Evolutionary conservation across 2,797 vertebrate genomes (phyloP), one percentile per base, ranked within the genome.

Genomic region (Cossypha heuglini): DNA sequence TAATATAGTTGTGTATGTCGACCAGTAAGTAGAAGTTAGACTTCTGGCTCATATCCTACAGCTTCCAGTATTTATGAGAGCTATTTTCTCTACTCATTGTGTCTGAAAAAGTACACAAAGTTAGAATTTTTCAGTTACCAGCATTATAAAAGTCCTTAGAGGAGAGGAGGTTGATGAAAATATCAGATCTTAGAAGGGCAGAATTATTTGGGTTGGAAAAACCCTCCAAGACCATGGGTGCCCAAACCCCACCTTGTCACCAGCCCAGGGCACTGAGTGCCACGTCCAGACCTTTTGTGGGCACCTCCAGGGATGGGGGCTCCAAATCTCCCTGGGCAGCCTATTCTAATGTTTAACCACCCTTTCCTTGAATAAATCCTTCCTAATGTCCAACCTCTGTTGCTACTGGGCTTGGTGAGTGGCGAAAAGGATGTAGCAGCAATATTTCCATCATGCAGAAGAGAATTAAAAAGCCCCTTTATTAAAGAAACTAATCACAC

Each of bases 181-280:
- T 19, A 38, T 22, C 2, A 28, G 26, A 35, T 40, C 16, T 38
- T 40, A 52, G 31, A 42, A 12, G 12, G 16, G 4, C 5, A n/a
- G 7, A 48, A 68, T 42, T 4, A 12, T 24, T 61, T 28, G 51
- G 14, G 17, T 11, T 61, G 26, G 22, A 42, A 81, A 59, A n/a
- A 11, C 5, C 18, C 18, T 42, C 26, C 48, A 35, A 48, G 33
- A 2, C 5, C 12, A 20, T 7, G 0, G 4, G 18, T 40, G 21
- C 4, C 12, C 0, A 0, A 16, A 22, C 5, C 11, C 21, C 16
- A 19, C 26, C 4, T 35, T 59, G 33, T 22, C 33, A 17, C 26
- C 33, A 67, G 33, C 10, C 15, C 21, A 40, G 18, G 16, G 21
- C 40, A 11, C 29, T 18, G 6, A 52, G 33, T 9, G 29, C 3